A percentile compares a stretch with the other conserved stretches of the same genome.
Conservation (phyloP, 1,140 invertebrate species). For the Mya arenaria region DNA sequence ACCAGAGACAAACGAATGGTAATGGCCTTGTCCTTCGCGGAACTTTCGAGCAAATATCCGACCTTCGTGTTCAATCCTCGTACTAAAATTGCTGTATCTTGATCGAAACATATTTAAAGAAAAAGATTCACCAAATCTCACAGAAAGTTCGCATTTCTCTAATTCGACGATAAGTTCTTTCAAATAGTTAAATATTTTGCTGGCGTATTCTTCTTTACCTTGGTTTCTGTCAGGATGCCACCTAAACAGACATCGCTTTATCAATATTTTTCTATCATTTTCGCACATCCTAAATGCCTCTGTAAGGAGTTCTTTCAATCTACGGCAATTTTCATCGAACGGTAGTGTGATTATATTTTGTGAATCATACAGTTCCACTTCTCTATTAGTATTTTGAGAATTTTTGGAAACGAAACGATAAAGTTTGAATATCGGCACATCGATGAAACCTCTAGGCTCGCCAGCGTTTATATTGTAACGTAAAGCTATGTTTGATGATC, state of each 20-base stretch:
- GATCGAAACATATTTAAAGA: background rate
- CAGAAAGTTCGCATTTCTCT: conserved; percentile 23
- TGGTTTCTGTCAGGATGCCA: conserved; percentile 80
- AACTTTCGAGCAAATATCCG: background rate
- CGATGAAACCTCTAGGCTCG: background rate
- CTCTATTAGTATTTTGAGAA: background rate
- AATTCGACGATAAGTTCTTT: conserved; percentile 46
- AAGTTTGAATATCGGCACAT: conserved; percentile 50
- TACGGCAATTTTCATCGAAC: conserved; percentile 41
- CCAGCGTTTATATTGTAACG: conserved; percentile 20
- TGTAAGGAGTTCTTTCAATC: conserved; percentile 5
- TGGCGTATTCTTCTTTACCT: conserved; percentile 67
- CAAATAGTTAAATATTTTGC: conserved; percentile 70
- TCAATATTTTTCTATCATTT: conserved; percentile 67
- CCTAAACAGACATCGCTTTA: conserved; percentile 73
- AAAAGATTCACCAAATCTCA: background rate
- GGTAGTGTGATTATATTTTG: conserved; percentile 7
- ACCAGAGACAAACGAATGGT: background rate
- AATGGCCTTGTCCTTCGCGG: background rate
- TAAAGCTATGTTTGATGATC: background rate
- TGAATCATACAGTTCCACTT: conserved; percentile 2
- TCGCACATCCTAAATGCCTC: conserved; percentile 65
- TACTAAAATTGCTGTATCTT: background rate
- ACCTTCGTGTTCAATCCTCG: background rate
- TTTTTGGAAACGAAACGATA: background rate